These are phyloP conservation scores for Diadegma fenestrale DNA, from an alignment of 2,888 invertebrate genomes.

Conservation along the genomic window DNA sequence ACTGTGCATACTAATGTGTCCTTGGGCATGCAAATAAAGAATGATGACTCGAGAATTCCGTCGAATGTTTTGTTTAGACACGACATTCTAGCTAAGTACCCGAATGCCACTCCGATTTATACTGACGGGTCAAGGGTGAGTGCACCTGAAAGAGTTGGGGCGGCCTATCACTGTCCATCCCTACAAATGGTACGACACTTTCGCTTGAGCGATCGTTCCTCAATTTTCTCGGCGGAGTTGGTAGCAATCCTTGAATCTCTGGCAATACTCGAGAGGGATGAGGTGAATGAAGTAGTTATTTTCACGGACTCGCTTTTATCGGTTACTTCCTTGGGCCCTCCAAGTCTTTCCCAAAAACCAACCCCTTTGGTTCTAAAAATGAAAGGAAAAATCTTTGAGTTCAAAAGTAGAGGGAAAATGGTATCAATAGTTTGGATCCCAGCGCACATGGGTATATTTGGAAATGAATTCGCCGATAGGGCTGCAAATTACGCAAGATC, in stretches of 20 bases:
- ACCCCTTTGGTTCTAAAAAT: background rate
- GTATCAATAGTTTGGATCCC: background rate
- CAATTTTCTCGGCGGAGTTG: constrained; percentile 28
- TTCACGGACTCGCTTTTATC: constrained; percentile 23
- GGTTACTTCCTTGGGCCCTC: background rate
- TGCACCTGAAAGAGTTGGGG: constrained; percentile 28
- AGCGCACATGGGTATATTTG: background rate
- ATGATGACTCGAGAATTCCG: background rate
- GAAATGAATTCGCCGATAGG: constrained; percentile 18
- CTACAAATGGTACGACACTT: background rate
- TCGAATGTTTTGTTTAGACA: background rate
- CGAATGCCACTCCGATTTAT: background rate
- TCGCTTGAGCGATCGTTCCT: constrained; percentile 10
- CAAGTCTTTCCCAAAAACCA: background rate
- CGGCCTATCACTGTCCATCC: constrained; percentile 18
- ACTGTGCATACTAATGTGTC: background rate
- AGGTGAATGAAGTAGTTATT: background rate
- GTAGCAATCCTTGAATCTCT: background rate
- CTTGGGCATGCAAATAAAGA: background rate
- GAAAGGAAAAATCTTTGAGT: background rate
- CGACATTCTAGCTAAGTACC: background rate
- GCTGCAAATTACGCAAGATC: constrained; percentile 23
- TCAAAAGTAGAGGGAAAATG: background rate
- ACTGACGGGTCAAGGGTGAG: constrained; percentile 23
- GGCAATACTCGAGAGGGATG: background rate